A percentile compares a stretch with the other conserved stretches of the same genome.
phyloP scores from a whole-genome alignment of 1,140 invertebrate species.

The Leptinotarsa lineolata region DNA sequence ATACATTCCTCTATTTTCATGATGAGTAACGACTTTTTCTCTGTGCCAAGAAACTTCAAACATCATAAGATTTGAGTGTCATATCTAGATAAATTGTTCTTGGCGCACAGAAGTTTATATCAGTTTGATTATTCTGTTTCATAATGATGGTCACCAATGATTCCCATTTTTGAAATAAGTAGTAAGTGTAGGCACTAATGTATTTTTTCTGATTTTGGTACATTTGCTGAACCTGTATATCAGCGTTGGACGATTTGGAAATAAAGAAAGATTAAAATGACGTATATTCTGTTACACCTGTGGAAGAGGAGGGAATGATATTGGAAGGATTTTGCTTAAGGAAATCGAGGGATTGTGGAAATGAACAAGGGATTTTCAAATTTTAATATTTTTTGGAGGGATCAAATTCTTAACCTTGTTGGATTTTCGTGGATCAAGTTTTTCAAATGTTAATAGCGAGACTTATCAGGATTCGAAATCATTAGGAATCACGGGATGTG shows the following conservation, averaged over 20 bases:
- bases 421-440: slow-evolving; percentile 5
- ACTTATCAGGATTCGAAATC: slow-evolving; percentile 5
- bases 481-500: not conserved
- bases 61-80: too few species aligned
- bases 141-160: not conserved
- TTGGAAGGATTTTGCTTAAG: slow-evolving; percentile 15
- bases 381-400: slow-evolving; percentile 19
- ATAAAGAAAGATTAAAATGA: slow-evolving; percentile 28
- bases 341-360: slow-evolving; percentile 28
- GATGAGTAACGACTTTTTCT: not conserved
- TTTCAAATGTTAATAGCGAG: not conserved
- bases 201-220: slow-evolving; percentile 33
- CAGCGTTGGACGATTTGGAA: slow-evolving; percentile 32
- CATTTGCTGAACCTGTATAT: slow-evolving; percentile 29
- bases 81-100: too few species aligned
- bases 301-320: slow-evolving; percentile 37
- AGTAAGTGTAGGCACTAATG: slow-evolving; percentile 32
- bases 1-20: slow-evolving; percentile 23
- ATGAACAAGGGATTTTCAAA: slow-evolving; percentile 24
- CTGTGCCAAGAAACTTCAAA: slow-evolving; percentile 1
- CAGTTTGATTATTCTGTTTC: too few species aligned
- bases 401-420: not conserved
- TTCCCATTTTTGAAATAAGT: not conserved
- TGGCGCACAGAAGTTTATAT: too few species aligned
- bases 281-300: slow-evolving; percentile 24